Conservation (phyloP, 2,113 vertebrate species). For the Hyaena hyaena region DNA sequence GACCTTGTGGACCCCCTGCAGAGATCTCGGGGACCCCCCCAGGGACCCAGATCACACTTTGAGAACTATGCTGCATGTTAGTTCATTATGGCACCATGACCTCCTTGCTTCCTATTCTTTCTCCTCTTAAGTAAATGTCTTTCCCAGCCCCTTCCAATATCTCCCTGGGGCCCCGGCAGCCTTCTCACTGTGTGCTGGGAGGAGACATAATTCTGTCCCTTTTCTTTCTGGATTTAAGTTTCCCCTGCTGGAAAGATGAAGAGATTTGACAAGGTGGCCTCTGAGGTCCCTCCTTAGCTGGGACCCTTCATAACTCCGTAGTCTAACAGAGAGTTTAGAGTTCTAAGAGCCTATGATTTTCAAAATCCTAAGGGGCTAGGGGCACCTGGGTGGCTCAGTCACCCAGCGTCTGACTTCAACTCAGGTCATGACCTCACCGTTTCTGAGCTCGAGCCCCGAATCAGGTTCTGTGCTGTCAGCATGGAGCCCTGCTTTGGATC, state of each 20-base stretch:
- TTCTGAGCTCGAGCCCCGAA: too few relatives aligned
- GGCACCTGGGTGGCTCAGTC: too few relatives aligned
- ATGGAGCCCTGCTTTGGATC: too few relatives aligned
- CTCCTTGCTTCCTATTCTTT: not conserved
- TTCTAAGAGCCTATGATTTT: not conserved
- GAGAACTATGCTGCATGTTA: not conserved
- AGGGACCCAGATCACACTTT: slow-evolving; percentile 16
- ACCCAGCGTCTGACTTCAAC: too few relatives aligned
- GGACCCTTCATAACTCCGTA: not conserved
- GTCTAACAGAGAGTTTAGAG: not conserved
- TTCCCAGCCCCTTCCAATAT: slow-evolving; percentile 40
- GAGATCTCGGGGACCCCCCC: not conserved
- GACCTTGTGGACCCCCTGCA: slow-evolving; percentile 11
- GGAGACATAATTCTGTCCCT: not conserved
- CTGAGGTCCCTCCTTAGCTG: not conserved
- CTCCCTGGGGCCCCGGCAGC: not conserved
- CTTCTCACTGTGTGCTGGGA: not conserved
- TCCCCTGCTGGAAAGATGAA: not conserved
- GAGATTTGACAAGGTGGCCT: not conserved
- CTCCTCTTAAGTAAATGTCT: slow-evolving; percentile 55
- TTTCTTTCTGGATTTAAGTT: not conserved
- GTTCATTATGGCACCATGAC: not conserved
- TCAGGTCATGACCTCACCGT: too few relatives aligned
- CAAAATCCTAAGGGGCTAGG: not conserved
- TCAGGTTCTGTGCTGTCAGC: too few relatives aligned